Conservation (phyloP, 1,140 invertebrate species). For the Lordiphosa clarofinis region DNA sequence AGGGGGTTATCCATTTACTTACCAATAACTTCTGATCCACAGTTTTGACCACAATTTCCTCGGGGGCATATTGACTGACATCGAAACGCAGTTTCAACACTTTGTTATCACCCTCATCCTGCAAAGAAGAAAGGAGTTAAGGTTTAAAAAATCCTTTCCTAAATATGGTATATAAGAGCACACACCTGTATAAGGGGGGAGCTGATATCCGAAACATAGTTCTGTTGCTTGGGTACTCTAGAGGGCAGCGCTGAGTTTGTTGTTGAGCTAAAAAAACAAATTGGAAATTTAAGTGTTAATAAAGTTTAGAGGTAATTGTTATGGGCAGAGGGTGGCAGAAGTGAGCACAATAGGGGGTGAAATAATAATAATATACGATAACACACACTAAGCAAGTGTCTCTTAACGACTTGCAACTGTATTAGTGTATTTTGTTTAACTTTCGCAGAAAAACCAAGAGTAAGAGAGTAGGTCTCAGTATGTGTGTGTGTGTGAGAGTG, state of each 20-base stretch:
- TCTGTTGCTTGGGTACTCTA: slow-evolving; percentile 74
- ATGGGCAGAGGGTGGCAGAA: too few relatives aligned
- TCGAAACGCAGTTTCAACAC: slow-evolving; percentile 95
- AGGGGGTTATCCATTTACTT: too few relatives aligned
- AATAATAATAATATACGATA: too few relatives aligned
- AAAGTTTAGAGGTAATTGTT: background rate
- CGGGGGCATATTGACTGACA: slow-evolving; percentile 95
- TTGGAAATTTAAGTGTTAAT: slow-evolving; percentile 9
- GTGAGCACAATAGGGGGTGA: too few relatives aligned
- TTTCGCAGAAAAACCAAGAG: too few relatives aligned
- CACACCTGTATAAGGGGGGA: slow-evolving; percentile 90
- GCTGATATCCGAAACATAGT: slow-evolving; percentile 85
- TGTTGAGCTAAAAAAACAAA: slow-evolving; percentile 81
- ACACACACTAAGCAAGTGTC: too few relatives aligned
- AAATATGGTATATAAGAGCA: too few relatives aligned
- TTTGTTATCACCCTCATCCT: slow-evolving; percentile 94
- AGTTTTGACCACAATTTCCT: slow-evolving; percentile 97
- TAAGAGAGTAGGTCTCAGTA: too few relatives aligned
- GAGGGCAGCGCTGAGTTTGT: slow-evolving; percentile 80
- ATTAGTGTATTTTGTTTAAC: too few relatives aligned
- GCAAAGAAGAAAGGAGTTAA: slow-evolving; percentile 65
- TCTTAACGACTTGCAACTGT: too few relatives aligned
- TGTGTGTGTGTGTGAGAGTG: too few relatives aligned
- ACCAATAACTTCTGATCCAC: slow-evolving; percentile 97
- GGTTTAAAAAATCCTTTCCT: too few relatives aligned